A percentile compares a stretch with the other conserved stretches of the same genome.
Conservation (phyloP, 2,113 vertebrate genomes). For the Phasianus colchicus region DNA sequence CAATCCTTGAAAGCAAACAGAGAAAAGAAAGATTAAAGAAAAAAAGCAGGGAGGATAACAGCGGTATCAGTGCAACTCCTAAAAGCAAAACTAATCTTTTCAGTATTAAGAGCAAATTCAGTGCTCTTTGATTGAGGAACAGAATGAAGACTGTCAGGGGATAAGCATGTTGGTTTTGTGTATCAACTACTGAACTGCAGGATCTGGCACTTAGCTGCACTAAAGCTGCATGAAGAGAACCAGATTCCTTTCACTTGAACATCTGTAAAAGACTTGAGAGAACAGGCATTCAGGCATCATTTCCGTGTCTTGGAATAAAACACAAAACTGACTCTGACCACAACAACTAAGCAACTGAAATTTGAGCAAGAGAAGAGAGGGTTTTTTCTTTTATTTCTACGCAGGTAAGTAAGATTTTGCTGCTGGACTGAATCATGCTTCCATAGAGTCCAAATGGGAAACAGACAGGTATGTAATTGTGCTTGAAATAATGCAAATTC, state of each 20-base stretch:
- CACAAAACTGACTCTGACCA: not conserved
- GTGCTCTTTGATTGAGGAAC: not conserved
- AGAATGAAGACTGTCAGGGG: not conserved
- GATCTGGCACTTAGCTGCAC: not conserved
- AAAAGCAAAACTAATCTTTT: not conserved
- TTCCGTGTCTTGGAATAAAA: slow-evolving; percentile 25
- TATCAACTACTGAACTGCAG: not conserved
- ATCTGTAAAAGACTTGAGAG: not conserved
- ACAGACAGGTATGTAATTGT: not conserved
- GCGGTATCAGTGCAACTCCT: not conserved
- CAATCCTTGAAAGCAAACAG: not conserved
- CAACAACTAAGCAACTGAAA: slow-evolving; percentile 17
- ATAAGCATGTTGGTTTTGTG: not conserved
- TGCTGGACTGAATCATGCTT: not conserved
- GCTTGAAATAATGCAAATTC: not conserved
- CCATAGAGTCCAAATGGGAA: not conserved
- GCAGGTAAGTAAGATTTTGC: not conserved
- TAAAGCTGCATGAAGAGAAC: not conserved
- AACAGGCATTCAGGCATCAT: not conserved
- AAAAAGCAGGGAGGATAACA: not conserved
- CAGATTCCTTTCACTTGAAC: not conserved
- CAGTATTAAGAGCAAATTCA: not conserved
- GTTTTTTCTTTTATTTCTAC: not conserved
- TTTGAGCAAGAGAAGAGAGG: not conserved
- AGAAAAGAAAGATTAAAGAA: not conserved